Base-by-base conservation (phyloP, 2,888 invertebrate species). In the Heteromyza rotundicornis region DNA sequence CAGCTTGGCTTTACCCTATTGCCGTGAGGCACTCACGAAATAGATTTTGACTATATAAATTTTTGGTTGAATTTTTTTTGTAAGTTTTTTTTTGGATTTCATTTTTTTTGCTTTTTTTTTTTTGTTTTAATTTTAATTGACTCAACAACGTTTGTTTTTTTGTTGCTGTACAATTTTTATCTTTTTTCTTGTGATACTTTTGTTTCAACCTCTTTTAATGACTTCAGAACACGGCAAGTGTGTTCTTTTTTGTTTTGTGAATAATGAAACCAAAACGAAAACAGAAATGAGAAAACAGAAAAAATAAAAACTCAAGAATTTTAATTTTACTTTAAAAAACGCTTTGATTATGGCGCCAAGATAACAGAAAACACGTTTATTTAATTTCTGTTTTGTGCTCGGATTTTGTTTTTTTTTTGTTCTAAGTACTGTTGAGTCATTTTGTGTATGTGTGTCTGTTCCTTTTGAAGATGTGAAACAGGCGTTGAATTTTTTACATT, bases 341-440 rank as follows among this genome's bases (percentile, higher is more conserved):
- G 64, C 67, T 68, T 69, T 67, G 74, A 74, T 73, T 71, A 72
- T 73, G 73, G 73, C 73, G 73, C 73, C 74, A 73, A 73, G 73
- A 74, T 74, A 72, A 73, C 27, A 27, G 10, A 27, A 27, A 27
- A 27, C 27, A 10, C 27, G 27, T 27, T 10, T 5, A 27, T 27
- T 27, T 27, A n/a, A n/a, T n/a, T n/a, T n/a, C n/a, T n/a, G n/a
- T n/a, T 5, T 27, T 27, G 27, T 27, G 10, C 10, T 27, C 10
- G 27, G 5, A 27, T 5, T 27, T 27, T 5, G 5, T 27, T 7
- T 27, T 27, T 27, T 27, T n/a, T n/a, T n/a, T n/a, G n/a, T n/a
- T n/a, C n/a, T n/a, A n/a, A n/a, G n/a, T n/a, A 27, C 10, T 27
- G 27, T 27, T 27, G 27, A 27, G 27, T 27, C 27, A 27, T 10